Evolutionary conservation across 2,888 invertebrate species (phyloP), one percentile per base, ranked within the genome.

Genomic region (Polydrusus pterygomalis): DNA sequence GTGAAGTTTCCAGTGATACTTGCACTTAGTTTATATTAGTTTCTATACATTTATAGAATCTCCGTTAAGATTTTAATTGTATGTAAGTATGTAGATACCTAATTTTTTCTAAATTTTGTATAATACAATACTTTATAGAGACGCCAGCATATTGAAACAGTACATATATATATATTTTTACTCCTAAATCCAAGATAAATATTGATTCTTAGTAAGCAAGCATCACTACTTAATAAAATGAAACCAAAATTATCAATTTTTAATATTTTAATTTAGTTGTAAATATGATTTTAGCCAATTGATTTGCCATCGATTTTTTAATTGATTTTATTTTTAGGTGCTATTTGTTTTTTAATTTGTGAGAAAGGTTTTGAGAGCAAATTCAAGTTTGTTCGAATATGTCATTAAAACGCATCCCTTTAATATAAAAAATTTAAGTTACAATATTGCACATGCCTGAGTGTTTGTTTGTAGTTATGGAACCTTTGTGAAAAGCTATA

Each of bases 331-430:
- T 30, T 54, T 69, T 5, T 17, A 54, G 69, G 43, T 69, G 69
- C 69, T 69, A 56, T 69, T 69, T 69, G 69, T 69, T 69, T 65
- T 38, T 38, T 60, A 13, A 43, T 43, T 43, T 13, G 56, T 15
- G 13, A 56, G 54, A 20, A 56, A 34, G 56, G 56, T 34, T 34
- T 56, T 34, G 47, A 64, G 64, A 10, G 49, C 11, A 56, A 7
- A 30, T 56, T 30, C 7, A n/a, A 1, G 6, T 43, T 43, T 13
- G n/a, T 43, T 34, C 43, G 43, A n/a, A n/a, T 13, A 9, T 43
- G n/a, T 43, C n/a, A 25, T 25, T 25, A 25, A 25, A 25, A 25
- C 5, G 5, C 25, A 25, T 25, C 25, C 25, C 25, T 25, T 25
- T 25, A 25, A 25, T 25, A 25, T 3, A 25, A n/a, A 1, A 13